phyloP scores from a whole-genome alignment of 2,797 vertebrate species.

The Galaxias olidus region DNA sequence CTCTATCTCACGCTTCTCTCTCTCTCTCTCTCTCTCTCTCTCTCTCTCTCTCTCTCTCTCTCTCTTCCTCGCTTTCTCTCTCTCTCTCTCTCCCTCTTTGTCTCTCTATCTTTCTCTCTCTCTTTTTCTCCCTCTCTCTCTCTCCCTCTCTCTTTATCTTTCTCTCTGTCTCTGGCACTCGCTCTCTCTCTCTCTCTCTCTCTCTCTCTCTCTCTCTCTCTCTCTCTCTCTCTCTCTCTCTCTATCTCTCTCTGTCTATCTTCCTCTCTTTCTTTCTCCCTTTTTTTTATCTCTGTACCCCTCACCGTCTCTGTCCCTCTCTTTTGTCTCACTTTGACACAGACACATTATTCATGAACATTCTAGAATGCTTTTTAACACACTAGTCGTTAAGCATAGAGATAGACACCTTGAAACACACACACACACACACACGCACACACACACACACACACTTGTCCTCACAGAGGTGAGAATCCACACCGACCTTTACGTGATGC shows the following conservation, averaged over 20 bases:
- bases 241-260: conserved; percentile 8
- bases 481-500: conserved; percentile 56
- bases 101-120: conserved; percentile 14
- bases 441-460: conserved; percentile 31
- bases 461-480: conserved; percentile 54
- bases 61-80: no score
- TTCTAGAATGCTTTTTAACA: no score
- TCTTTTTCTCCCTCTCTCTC: conserved; percentile 7
- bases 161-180: no score
- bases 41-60: conserved; percentile 22
- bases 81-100: not conserved
- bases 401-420: not conserved
- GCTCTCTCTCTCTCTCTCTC: conserved; percentile 18
- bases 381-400: not conserved
- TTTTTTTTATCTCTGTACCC: conserved; percentile 33
- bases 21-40: conserved; percentile 21
- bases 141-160: no score
- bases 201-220: conserved; percentile 15
- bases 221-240: conserved; percentile 27
- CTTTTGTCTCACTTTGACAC: conserved; percentile 37
- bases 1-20: no score
- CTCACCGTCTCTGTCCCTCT: conserved; percentile 41
- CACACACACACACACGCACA: conserved; percentile 11
- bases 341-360: conserved; percentile 2
- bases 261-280: conserved; percentile 16